Percentiles rank a stretch among this genome's conserved stretches.
These are phyloP conservation scores for Xylota sylvarum DNA, from an alignment of 2,888 invertebrate genomes.

Conservation along the genomic window DNA sequence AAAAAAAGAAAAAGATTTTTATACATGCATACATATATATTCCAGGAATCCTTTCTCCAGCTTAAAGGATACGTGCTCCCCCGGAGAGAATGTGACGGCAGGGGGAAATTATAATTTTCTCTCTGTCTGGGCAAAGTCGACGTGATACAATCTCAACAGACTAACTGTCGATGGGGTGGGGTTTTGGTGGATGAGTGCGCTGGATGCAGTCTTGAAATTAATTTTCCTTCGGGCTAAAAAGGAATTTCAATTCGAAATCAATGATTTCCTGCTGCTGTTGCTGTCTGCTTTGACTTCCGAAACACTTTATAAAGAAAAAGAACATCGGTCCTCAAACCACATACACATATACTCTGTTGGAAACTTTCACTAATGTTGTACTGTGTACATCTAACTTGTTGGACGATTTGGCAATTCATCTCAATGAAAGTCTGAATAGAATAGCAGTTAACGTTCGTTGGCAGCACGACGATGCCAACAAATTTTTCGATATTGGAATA, in stretches of 20 bases:
- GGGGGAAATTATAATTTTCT: constrained; percentile 69
- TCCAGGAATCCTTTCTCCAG: constrained; percentile 51
- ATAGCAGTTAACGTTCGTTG: constrained; percentile 56
- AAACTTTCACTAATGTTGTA: constrained; percentile 67
- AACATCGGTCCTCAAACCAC: constrained; percentile 45
- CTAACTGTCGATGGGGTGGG: constrained; percentile 32
- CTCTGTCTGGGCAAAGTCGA: constrained; percentile 66
- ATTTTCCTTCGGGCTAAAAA: constrained; percentile 69
- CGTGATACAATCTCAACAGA: constrained; percentile 72
- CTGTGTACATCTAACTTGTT: constrained; percentile 54
- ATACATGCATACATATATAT: neutral
- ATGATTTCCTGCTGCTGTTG: constrained; percentile 70
- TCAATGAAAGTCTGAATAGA: constrained; percentile 74
- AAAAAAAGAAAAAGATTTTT: neutral
- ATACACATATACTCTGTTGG: neutral
- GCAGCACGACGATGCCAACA: constrained; percentile 34
- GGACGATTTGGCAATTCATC: constrained; percentile 72
- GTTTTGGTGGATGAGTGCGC: neutral
- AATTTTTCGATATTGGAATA: constrained; percentile 53
- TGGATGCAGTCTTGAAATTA: constrained; percentile 71
- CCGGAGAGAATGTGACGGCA: constrained; percentile 1
- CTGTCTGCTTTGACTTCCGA: constrained; percentile 73
- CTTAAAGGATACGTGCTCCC: constrained; percentile 53
- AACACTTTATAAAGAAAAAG: constrained; percentile 60
- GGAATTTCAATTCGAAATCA: constrained; percentile 76